Conservation (phyloP, 2,113 vertebrate species). For the Cromileptes altivelis region DNA sequence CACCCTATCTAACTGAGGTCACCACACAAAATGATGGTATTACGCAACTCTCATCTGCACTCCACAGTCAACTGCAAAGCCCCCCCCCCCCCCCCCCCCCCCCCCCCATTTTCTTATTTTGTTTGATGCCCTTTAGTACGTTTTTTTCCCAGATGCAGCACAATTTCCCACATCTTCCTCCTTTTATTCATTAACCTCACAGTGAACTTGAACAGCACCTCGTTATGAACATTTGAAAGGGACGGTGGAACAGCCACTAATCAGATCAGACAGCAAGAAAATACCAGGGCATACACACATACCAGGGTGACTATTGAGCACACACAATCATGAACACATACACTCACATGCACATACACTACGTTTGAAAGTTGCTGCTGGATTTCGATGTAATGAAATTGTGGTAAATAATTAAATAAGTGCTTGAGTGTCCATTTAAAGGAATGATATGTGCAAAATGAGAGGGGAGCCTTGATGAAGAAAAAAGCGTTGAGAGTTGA, state of each 20-base stretch:
- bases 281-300: slow-evolving; percentile 44
- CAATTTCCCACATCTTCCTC: slow-evolving; percentile 34
- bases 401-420: slow-evolving; percentile 77
- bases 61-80: neutral
- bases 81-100: neutral
- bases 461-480: slow-evolving; percentile 38
- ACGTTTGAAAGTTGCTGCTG: slow-evolving; percentile 35
- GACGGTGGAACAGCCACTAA: slow-evolving; percentile 49
- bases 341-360: neutral
- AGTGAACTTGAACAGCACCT: slow-evolving; percentile 66
- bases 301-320: neutral
- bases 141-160: slow-evolving; percentile 57
- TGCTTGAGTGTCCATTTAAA: slow-evolving; percentile 73
- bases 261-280: slow-evolving; percentile 63
- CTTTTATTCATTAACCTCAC: slow-evolving; percentile 66
- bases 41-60: slow-evolving; percentile 42
- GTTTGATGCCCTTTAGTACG: slow-evolving; percentile 7
- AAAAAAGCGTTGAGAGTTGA: slow-evolving; percentile 33
- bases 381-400: slow-evolving; percentile 55
- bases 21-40: slow-evolving; percentile 34
- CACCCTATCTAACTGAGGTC: slow-evolving; percentile 54
- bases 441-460: slow-evolving; percentile 70
- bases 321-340: neutral
- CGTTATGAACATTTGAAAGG: slow-evolving; percentile 66
- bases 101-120: slow-evolving; percentile 6